Evolutionary conservation across 2,113 vertebrate species (phyloP).

Genomic region (Dasyornis broadbenti): DNA sequence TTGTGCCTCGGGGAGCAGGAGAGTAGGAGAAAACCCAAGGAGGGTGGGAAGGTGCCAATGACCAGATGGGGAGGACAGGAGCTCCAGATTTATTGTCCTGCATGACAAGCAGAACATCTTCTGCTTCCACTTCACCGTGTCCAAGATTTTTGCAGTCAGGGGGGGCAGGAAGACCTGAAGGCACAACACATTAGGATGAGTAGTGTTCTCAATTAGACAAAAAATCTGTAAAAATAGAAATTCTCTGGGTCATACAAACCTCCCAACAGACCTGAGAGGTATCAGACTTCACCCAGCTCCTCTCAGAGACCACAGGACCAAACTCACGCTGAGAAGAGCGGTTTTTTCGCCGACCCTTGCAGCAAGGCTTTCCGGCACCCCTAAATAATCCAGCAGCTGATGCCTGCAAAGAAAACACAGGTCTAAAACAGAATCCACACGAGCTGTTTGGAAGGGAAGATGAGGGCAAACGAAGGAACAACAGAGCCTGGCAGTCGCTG

Average conservation of each 20-base stretch:
- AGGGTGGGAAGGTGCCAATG: neutral
- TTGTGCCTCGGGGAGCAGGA: neutral
- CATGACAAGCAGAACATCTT: neutral
- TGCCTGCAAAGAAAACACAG: neutral
- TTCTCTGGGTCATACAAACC: neutral
- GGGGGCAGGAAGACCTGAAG: neutral
- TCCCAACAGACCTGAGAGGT: neutral
- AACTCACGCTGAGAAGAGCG: neutral
- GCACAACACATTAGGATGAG: neutral
- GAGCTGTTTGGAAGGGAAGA: neutral
- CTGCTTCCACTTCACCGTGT: neutral
- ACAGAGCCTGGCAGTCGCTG: neutral
- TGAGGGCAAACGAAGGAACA: neutral
- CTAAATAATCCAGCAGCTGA: neutral
- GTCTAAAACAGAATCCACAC: neutral
- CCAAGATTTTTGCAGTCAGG: neutral
- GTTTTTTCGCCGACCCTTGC: neutral
- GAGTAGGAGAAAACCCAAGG: neutral
- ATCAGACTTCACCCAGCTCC: neutral
- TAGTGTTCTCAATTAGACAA: neutral
- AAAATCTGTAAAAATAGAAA: neutral
- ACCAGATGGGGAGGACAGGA: fast-evolving
- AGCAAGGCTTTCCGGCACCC: neutral
- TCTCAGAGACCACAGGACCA: neutral
- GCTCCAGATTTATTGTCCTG: neutral